Conservation (phyloP, 2,113 vertebrate genomes). For the Cryptoleucopteryx plumbea region DNA sequence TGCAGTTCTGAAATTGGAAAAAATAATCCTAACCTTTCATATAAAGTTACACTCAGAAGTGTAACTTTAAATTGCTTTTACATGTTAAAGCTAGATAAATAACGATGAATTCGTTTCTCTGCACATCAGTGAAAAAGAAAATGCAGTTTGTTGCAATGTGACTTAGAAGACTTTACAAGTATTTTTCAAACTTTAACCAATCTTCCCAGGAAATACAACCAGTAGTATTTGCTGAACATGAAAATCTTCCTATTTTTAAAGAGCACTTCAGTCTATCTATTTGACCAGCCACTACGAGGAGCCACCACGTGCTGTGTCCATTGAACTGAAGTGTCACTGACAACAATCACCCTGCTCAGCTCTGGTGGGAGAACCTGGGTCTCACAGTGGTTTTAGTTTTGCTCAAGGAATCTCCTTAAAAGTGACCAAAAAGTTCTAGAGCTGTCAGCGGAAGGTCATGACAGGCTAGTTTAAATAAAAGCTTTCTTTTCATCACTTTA, state of each 20-base stretch:
- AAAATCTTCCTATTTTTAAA: neutral
- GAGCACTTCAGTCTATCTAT: neutral
- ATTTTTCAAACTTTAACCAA: neutral
- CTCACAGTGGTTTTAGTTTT: neutral
- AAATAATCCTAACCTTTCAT: neutral
- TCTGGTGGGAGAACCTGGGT: neutral
- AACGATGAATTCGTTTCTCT: neutral
- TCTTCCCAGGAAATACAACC: neutral
- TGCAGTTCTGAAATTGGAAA: neutral
- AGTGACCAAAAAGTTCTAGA: neutral
- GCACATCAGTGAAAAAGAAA: neutral
- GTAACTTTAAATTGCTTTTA: neutral
- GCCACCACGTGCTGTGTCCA: neutral
- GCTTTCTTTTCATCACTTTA: neutral
- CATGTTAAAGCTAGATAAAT: neutral
- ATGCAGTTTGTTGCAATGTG: neutral
- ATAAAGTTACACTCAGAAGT: neutral
- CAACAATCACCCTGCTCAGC: neutral
- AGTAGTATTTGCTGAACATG: neutral
- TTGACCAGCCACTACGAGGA: neutral
- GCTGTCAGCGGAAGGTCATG: neutral
- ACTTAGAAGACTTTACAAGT: neutral
- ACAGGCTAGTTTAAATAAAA: slow-evolving; percentile 19
- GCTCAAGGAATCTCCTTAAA: slow-evolving; percentile 10
- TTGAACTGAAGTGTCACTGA: neutral